These are phyloP conservation scores for Sinocyclocheilus anshuiensis DNA, from an alignment of 2,113 vertebrate species.

Conservation along the genomic window DNA sequence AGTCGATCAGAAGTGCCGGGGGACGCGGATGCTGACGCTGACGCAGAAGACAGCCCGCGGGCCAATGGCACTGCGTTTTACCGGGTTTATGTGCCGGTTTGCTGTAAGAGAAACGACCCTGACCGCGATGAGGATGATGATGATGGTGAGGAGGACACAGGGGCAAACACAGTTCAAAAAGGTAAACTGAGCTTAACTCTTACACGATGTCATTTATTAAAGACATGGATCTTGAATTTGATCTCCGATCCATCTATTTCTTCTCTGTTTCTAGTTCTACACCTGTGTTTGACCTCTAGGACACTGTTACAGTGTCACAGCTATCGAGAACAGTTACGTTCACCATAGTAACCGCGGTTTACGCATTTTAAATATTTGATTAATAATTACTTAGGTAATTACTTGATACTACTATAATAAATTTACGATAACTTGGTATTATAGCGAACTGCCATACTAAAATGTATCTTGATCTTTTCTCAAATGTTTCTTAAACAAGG, in stretches of 20 bases:
- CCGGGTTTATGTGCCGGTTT: neutral
- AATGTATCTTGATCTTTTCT: too few relatives aligned
- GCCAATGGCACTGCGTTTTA: neutral
- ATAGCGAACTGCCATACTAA: too few relatives aligned
- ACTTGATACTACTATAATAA: too few relatives aligned
- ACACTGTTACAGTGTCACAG: neutral
- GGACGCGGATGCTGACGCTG: constrained; percentile 27
- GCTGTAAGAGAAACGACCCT: neutral
- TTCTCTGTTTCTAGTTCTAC: neutral
- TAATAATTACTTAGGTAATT: too few relatives aligned
- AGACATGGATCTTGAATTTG: neutral
- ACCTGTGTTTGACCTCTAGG: neutral
- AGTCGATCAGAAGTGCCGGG: neutral
- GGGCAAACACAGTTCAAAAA: neutral
- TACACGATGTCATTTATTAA: too few relatives aligned
- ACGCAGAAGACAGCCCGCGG: neutral
- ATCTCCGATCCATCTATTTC: too few relatives aligned
- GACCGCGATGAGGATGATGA: neutral
- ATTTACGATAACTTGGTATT: too few relatives aligned
- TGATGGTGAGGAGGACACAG: neutral
- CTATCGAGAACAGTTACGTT: neutral
- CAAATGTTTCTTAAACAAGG: too few relatives aligned
- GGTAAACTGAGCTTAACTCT: constrained; percentile 20
- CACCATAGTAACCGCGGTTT: neutral
- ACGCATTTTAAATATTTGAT: neutral